Base-by-base conservation (phyloP, 2,797 vertebrate species). In the Austrolebias charrua region DNA sequence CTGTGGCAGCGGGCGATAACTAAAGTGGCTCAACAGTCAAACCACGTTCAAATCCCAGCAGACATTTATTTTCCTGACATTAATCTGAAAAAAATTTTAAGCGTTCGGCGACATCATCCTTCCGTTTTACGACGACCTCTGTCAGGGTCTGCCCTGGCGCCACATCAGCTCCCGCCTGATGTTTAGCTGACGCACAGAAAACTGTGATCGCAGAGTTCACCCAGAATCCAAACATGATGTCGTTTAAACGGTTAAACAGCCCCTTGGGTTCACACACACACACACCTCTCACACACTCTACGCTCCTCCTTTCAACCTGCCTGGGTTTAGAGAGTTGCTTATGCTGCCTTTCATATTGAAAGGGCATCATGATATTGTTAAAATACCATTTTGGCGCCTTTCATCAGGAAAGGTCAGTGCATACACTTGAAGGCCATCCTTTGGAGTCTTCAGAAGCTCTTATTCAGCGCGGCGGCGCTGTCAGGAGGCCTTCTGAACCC, bases 341-440 rank as follows among this genome's bases (percentile, higher is more conserved):
- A 80, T 68, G 73, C 83, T 35, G 63, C 83, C 86, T 93, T 92
- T 92, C 88, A 90, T 89, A 85, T 80, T 74, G 79, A 93, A 93
- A 93, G 91, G 89, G 85, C 92, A 92, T 90, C 86, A 51, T 73
- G 85, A 92, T 91, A 92, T 92, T 92, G 91, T 92, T 93, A 89
- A 92, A 92, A 91, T 92, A 91, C 81, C 87, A 91, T 87, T 92
- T 91, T 88, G 66, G 58, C 59, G 20, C 60, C 89, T 92, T 92
- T 93, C 91, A 91, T 92, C 91, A 90, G 85, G 66, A 92, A 93
- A 93, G 91, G 92, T 91, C 91, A 91, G 78, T 78, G 88, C 88
- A 88, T 91, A 90, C 85, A 89, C 87, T 91, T 86, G 84, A 91
- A 90, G 87, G 85, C 73, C 86, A 85, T 77, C 87, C 78, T 86